Percentiles rank a stretch among this genome's conserved stretches.
Conservation (phyloP, 2,888 invertebrate genomes). For the Lypha dubia region DNA sequence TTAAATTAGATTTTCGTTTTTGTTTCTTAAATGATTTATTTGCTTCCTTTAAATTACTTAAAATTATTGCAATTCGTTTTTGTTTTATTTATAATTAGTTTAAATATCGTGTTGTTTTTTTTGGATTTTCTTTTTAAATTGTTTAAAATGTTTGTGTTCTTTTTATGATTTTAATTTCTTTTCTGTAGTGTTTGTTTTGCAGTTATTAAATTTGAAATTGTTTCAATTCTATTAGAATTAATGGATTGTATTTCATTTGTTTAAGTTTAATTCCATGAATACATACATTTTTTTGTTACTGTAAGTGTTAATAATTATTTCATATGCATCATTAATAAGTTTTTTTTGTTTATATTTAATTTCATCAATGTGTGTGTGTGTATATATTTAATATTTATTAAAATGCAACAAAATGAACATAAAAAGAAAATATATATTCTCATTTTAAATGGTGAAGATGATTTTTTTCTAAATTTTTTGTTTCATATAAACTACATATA, state of each 20-base stretch:
- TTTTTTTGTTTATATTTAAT: neutral
- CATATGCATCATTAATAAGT: conserved; percentile 43
- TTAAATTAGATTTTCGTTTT: conserved; percentile 71
- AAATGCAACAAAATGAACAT: conserved; percentile 40
- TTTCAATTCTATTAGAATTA: conserved; percentile 68
- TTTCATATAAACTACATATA: conserved; percentile 68
- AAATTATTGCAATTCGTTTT: conserved; percentile 72
- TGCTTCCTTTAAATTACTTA: conserved; percentile 61
- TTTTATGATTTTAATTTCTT: conserved; percentile 33
- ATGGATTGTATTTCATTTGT: conserved; percentile 44
- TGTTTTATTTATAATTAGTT: conserved; percentile 51
- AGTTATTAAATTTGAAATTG: conserved; percentile 51
- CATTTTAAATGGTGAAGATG: conserved; percentile 52
- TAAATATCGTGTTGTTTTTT: conserved; percentile 45
- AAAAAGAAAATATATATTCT: conserved; percentile 32
- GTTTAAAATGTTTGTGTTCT: conserved; percentile 56
- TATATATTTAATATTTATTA: conserved; percentile 11
- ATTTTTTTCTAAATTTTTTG: conserved; percentile 31
- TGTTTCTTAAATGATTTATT: conserved; percentile 48
- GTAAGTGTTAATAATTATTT: conserved; percentile 28
- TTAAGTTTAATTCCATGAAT: conserved; percentile 54
- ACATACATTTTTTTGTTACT: conserved; percentile 56
- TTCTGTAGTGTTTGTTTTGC: conserved; percentile 27
- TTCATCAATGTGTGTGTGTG: conserved; percentile 16
- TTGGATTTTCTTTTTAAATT: conserved; percentile 36